phyloP scores from a whole-genome alignment of 2,797 vertebrate species.

The Petrocephalus sullivani region DNA sequence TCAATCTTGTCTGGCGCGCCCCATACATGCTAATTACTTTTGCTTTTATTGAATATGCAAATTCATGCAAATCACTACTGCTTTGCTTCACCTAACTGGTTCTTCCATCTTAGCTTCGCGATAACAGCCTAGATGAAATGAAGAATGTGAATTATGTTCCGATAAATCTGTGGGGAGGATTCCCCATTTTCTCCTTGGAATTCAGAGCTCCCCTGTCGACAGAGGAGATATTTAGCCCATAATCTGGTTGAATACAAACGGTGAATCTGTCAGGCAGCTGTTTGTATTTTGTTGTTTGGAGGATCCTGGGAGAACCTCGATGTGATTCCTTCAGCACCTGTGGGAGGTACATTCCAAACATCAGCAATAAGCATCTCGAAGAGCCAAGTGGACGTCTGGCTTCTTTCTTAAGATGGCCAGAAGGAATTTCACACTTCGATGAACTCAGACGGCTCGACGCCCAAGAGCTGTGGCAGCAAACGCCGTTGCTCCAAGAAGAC shows the following conservation, averaged over 20 bases:
- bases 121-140: conserved; percentile 17
- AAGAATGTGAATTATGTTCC: conserved; percentile 13
- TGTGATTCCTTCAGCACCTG: neutral
- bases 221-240: conserved; percentile 2
- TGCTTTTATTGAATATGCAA: conserved; percentile 24
- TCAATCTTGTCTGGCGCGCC: conserved; percentile 2
- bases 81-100: conserved; percentile 20
- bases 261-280: neutral
- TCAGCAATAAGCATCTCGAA: neutral
- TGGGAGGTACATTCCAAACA: neutral
- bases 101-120: conserved; percentile 2
- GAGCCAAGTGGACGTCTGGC: neutral
- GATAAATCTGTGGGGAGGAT: neutral
- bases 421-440: conserved; percentile 20
- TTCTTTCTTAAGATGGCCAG: conserved; percentile 1
- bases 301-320: neutral
- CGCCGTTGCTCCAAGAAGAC: conserved; percentile 10
- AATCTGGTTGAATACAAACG: neutral
- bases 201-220: neutral
- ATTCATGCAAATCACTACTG: conserved; percentile 19
- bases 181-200: neutral
- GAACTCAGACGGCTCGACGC: neutral
- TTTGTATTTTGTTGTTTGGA: neutral
- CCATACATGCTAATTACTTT: conserved; percentile 23
- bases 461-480: neutral